Evolutionary conservation across 2,888 invertebrate species (phyloP).

Genomic region (Isoperla grammatica): DNA sequence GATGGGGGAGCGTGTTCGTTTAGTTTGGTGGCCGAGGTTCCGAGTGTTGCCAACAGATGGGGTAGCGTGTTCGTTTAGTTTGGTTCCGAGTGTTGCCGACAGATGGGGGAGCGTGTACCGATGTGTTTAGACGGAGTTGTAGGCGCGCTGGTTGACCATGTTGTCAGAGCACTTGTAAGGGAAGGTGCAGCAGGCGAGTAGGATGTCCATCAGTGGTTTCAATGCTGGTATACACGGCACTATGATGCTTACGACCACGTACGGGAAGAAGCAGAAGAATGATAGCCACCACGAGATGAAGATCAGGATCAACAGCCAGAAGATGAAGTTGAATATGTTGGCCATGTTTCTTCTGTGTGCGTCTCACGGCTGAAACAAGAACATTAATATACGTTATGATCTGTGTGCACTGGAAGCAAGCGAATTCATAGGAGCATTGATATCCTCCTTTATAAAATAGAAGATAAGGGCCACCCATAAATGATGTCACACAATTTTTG

Average conservation of each 20-base stretch:
- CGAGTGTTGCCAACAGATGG: too few relatives aligned
- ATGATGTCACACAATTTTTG: too few relatives aligned
- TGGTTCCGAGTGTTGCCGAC: too few relatives aligned
- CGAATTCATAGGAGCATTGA: too few relatives aligned
- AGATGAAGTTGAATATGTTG: slow-evolving; percentile 34
- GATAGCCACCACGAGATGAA: slow-evolving; percentile 41
- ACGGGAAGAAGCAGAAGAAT: slow-evolving; percentile 39
- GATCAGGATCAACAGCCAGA: slow-evolving; percentile 41
- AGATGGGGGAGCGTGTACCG: not conserved
- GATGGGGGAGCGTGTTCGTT: too few relatives aligned
- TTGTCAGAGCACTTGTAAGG: slow-evolving; percentile 41
- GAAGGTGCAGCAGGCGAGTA: slow-evolving; percentile 40
- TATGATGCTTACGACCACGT: slow-evolving; percentile 40
- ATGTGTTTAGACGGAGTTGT: slow-evolving; percentile 39
- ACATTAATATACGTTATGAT: too few relatives aligned
- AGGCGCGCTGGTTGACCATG: slow-evolving; percentile 39
- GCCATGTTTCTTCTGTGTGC: not conserved
- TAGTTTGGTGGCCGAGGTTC: too few relatives aligned
- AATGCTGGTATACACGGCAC: slow-evolving; percentile 40
- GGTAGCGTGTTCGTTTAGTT: too few relatives aligned
- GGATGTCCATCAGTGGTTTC: slow-evolving; percentile 37
- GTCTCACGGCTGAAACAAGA: too few relatives aligned
- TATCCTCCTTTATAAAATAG: too few relatives aligned
- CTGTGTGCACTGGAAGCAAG: too few relatives aligned
- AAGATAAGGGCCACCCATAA: too few relatives aligned